phyloP scores from a whole-genome alignment of 2,797 vertebrate genomes.

The Cyclura pinguis region DNA sequence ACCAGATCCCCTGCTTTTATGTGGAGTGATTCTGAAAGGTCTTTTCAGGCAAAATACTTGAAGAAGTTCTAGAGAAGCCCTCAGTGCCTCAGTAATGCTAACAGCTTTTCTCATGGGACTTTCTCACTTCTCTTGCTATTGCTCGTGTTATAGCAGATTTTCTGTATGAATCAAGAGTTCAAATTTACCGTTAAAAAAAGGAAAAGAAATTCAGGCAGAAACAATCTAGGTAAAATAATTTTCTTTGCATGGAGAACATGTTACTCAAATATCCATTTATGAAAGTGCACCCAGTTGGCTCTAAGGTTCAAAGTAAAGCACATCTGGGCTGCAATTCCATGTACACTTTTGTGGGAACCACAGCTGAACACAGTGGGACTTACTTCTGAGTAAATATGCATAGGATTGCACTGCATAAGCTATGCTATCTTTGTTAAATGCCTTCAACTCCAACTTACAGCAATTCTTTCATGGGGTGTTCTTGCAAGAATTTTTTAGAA shows the following conservation, averaged over 20 bases:
- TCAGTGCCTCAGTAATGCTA: neutral
- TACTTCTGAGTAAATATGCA: neutral
- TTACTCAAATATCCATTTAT: neutral
- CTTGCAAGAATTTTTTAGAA: too few species aligned
- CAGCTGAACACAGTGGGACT: neutral
- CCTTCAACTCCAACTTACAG: neutral
- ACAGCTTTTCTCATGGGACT: neutral
- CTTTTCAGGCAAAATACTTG: neutral
- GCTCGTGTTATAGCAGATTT: neutral
- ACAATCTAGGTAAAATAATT: neutral
- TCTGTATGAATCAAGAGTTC: neutral
- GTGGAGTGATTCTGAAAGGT: neutral
- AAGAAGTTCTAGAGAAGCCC: neutral
- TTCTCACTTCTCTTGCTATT: neutral
- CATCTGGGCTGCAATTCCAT: neutral
- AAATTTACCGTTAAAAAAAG: neutral
- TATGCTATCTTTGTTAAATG: neutral
- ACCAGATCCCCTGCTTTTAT: neutral
- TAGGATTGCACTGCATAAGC: neutral
- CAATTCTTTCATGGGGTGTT: neutral
- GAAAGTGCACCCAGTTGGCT: neutral
- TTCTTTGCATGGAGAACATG: neutral
- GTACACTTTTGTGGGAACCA: neutral
- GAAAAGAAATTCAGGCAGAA: neutral
- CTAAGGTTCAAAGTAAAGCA: neutral